A percentile compares a stretch with the other conserved stretches of the same genome.
Evolutionary conservation across 2,888 invertebrate species (phyloP).

Genomic region (Ectemnius continuus): DNA sequence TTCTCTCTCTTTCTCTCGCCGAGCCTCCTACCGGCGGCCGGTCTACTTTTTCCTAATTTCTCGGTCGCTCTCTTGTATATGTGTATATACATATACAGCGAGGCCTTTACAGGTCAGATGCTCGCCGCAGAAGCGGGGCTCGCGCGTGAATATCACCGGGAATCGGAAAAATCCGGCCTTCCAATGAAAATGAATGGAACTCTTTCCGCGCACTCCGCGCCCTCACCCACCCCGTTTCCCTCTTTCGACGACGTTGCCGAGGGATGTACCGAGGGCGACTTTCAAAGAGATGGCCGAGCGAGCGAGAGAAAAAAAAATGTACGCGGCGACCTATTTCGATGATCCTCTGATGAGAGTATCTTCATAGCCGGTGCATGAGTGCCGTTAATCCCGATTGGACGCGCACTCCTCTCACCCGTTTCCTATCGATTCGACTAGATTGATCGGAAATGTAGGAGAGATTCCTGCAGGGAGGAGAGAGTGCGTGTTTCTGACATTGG

Average conservation of each 20-base stretch:
- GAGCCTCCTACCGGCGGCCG: no score
- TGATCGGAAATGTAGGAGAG: no score
- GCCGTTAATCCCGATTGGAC: no score
- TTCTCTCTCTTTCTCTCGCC: neutral
- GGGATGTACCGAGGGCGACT: neutral
- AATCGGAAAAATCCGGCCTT: neutral
- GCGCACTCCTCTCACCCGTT: no score
- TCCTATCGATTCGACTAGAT: no score
- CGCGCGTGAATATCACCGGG: neutral
- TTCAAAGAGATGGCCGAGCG: neutral
- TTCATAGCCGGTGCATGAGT: no score
- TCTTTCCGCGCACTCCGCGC: neutral
- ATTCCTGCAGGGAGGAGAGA: no score
- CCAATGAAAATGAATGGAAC: conserved; percentile 5
- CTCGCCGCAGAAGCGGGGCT: neutral
- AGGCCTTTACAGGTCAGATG: conserved; percentile 6
- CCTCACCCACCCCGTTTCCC: no score
- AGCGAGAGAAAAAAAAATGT: neutral
- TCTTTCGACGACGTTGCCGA: neutral
- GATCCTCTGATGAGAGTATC: neutral
- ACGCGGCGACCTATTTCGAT: conserved; percentile 4
- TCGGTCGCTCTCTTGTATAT: neutral
- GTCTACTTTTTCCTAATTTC: neutral
- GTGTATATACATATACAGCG: neutral
- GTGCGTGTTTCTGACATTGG: no score